Evolutionary conservation across 2,113 vertebrate species (phyloP).

Genomic region (Cynocephalus volans): DNA sequence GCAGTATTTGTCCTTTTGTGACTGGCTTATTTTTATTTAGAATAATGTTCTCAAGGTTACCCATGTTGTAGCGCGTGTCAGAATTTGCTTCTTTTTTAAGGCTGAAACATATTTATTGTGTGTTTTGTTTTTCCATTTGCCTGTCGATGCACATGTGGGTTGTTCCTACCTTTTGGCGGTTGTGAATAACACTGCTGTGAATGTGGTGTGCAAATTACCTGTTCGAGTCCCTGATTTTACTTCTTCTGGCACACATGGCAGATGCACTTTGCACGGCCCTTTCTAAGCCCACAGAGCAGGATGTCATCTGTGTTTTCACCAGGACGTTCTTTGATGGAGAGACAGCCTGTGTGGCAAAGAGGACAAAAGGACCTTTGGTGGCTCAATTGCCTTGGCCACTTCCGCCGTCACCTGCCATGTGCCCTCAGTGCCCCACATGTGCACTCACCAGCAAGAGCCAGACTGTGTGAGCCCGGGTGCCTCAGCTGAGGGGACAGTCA

Average conservation of each 20-base stretch:
- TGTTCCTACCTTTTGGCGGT: neutral
- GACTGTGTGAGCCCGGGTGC: neutral
- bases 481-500: neutral
- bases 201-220: neutral
- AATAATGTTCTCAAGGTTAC: neutral
- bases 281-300: neutral
- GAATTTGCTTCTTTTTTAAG: neutral
- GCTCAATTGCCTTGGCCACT: neutral
- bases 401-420: accelerated
- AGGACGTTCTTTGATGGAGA: neutral
- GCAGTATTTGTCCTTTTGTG: no score
- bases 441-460: neutral
- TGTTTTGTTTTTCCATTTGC: neutral
- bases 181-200: neutral
- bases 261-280: no score
- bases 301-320: neutral
- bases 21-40: neutral
- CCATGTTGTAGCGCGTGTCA: accelerated
- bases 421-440: accelerated
- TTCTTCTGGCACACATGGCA: neutral
- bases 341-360: neutral
- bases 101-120: no score
- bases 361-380: neutral
- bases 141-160: no score
- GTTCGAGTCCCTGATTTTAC: neutral